Percentiles rank a stretch among this genome's conserved stretches.
Evolutionary conservation across 2,797 vertebrate genomes (phyloP).

Genomic region (Enteromius thamalakanensis): DNA sequence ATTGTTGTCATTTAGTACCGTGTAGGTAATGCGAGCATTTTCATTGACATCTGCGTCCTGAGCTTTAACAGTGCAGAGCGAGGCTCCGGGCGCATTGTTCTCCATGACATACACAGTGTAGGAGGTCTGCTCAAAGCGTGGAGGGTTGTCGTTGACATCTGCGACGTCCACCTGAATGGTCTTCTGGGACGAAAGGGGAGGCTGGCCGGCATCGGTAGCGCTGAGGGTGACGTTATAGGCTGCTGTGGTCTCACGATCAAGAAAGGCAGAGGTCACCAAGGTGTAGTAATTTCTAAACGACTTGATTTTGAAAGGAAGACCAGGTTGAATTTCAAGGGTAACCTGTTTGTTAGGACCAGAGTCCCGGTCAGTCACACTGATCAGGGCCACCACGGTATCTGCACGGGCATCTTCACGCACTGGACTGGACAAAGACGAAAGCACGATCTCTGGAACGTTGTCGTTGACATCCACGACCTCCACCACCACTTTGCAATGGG

Average conservation of each 20-base stretch:
- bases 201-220: constrained; percentile 88
- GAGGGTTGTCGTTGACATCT: constrained; percentile 95
- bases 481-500: constrained; percentile 94
- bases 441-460: constrained; percentile 90
- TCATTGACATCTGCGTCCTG: constrained; percentile 89
- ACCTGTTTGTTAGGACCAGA: constrained; percentile 91
- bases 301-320: constrained; percentile 92
- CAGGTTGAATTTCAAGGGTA: constrained; percentile 84
- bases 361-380: constrained; percentile 94
- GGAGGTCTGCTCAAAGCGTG: constrained; percentile 87
- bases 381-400: constrained; percentile 93
- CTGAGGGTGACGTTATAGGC: constrained; percentile 95
- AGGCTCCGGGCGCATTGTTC: constrained; percentile 89
- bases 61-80: constrained; percentile 90
- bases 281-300: constrained; percentile 97
- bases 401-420: constrained; percentile 90
- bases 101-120: constrained; percentile 93
- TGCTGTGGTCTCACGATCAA: constrained; percentile 90
- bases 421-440: constrained; percentile 91
- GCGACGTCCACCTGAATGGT: constrained; percentile 92
- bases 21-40: constrained; percentile 93
- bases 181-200: constrained; percentile 90
- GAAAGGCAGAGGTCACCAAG: constrained; percentile 88
- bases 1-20: constrained; percentile 90
- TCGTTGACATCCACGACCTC: constrained; percentile 95